phyloP scores from a whole-genome alignment of 2,797 vertebrate genomes.

The Muscicapa comitata region DNA sequence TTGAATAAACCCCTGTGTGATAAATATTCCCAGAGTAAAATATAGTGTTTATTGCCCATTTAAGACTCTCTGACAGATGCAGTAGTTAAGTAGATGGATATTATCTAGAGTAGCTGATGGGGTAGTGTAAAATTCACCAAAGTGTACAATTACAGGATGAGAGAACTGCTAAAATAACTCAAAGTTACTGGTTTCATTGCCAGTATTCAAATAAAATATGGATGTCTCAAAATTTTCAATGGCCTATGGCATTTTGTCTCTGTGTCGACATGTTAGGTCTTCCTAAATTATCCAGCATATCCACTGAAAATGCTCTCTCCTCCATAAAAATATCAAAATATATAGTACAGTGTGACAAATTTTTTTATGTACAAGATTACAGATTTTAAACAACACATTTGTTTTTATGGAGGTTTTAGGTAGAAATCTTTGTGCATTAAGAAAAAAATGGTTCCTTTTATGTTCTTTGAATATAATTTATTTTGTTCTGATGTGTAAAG shows the following conservation, averaged over 20 bases:
- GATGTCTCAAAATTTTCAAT: neutral
- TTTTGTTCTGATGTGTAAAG: neutral
- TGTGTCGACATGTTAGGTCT: neutral
- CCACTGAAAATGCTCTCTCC: neutral
- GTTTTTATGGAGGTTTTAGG: neutral
- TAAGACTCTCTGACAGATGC: neutral
- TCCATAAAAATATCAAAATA: neutral
- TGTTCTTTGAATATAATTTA: neutral
- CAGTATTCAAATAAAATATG: neutral
- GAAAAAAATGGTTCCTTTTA: neutral
- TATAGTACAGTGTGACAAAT: neutral
- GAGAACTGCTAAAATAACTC: neutral
- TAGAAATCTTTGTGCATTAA: neutral
- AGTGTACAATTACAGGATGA: neutral
- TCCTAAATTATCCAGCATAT: neutral
- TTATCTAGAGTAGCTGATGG: neutral
- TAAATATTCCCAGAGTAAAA: neutral
- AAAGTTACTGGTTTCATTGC: neutral
- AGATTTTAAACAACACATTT: neutral
- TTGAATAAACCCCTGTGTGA: neutral
- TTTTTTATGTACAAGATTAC: neutral
- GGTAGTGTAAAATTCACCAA: neutral
- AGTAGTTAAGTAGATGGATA: neutral
- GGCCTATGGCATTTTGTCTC: neutral
- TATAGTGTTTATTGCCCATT: neutral